These are phyloP conservation scores for Aphidoletes aphidimyza DNA, from an alignment of 2,888 invertebrate genomes.

Conservation along the genomic window DNA sequence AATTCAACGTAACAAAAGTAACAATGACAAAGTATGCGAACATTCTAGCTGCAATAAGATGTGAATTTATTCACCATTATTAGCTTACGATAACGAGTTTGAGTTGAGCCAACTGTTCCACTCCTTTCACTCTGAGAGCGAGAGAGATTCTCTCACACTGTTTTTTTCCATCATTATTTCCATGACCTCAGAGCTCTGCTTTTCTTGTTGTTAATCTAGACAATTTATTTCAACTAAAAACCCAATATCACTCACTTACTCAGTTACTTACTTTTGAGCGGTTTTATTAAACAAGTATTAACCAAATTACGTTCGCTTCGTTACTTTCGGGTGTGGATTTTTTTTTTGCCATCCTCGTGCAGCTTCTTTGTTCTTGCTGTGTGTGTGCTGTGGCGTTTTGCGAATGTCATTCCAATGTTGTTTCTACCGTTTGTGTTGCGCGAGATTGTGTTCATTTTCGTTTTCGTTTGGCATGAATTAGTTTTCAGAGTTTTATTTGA, in stretches of 20 bases:
- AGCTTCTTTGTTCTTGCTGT: neutral
- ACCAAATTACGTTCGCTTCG: conserved; percentile 33
- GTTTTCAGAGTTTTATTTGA: conserved; percentile 27
- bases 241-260: conserved; percentile 33
- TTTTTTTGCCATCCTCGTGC: neutral
- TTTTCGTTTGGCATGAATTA: conserved; percentile 7
- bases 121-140: neutral
- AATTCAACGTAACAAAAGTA: neutral
- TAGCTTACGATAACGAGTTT: conserved; percentile 4
- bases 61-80: conserved; percentile 6
- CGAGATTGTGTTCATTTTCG: neutral
- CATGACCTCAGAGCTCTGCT: neutral
- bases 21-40: conserved; percentile 7
- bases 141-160: neutral
- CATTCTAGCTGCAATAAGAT: neutral
- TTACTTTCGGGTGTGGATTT: neutral
- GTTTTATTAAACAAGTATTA: conserved; percentile 41
- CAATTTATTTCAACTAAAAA: conserved; percentile 21
- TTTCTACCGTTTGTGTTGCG: neutral
- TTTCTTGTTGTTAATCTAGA: neutral
- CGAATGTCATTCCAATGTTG: neutral
- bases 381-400: too few relatives aligned
- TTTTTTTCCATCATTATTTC: neutral
- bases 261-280: conserved; percentile 17
- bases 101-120: neutral